Percentiles rank a stretch among this genome's conserved stretches.
phyloP scores from a whole-genome alignment of 2,797 vertebrate species.

The Jordanella pulchra region DNA sequence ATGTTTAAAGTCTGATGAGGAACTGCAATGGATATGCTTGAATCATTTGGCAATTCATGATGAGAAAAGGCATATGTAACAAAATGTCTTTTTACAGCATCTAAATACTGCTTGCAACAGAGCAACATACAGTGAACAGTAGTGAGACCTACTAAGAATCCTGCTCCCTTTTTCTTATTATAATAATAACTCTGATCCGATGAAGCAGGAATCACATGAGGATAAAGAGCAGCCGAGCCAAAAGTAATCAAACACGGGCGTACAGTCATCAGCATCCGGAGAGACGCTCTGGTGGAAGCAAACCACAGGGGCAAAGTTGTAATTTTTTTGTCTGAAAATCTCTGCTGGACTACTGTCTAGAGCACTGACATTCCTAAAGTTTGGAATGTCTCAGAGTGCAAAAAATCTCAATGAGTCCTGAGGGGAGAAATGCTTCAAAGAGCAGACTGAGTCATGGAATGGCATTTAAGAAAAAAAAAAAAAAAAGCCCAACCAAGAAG shows the following conservation, averaged over 20 bases:
- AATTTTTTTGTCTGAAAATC: slow-evolving; percentile 12
- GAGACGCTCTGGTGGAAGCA: slow-evolving; percentile 31
- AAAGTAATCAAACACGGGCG: slow-evolving; percentile 19
- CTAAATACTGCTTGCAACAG: slow-evolving; percentile 35
- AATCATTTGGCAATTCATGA: slow-evolving; percentile 73
- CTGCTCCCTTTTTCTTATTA: slow-evolving; percentile 7
- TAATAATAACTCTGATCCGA: slow-evolving; percentile 16
- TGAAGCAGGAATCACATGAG: slow-evolving; percentile 28
- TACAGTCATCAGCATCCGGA: slow-evolving; percentile 35
- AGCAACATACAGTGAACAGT: slow-evolving; percentile 41
- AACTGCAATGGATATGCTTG: slow-evolving; percentile 63
- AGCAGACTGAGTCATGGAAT: slow-evolving; percentile 36
- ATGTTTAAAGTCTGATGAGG: slow-evolving; percentile 44
- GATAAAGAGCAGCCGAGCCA: slow-evolving; percentile 24
- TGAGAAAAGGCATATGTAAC: slow-evolving; percentile 63
- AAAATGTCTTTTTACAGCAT: slow-evolving; percentile 33
- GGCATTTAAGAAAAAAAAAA: slow-evolving; percentile 15
- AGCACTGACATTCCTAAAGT: slow-evolving; percentile 47
- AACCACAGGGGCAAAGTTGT: slow-evolving; percentile 24
- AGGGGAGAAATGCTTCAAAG: slow-evolving; percentile 49
- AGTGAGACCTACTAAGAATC: slow-evolving; percentile 23
- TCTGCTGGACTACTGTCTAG: slow-evolving; percentile 25
- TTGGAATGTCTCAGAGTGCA: slow-evolving; percentile 38
- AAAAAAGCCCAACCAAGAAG: slow-evolving; percentile 1
- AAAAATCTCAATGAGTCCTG: slow-evolving; percentile 47